Base-by-base conservation (phyloP, 2,888 invertebrate genomes). In the Holacanthella duospinosa region DNA sequence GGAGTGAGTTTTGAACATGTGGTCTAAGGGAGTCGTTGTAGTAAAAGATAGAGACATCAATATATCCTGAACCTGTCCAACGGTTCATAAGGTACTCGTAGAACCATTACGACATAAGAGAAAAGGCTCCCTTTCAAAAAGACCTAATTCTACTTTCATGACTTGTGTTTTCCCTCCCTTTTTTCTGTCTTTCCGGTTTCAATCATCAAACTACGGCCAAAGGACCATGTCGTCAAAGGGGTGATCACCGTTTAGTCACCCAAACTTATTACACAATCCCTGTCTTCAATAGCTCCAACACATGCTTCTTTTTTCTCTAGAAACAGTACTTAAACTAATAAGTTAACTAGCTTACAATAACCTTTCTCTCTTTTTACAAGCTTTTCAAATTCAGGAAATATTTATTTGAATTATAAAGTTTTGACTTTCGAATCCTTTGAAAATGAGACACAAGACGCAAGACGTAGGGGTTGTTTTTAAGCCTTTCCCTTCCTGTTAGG, bases 1-100 rank as follows among this genome's bases (percentile, higher is more conserved):
- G 66, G 64, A 66, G 61, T 62, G 62, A 60, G 61, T 64, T 58
- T 43, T 66, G 66, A 64, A 66, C 66, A 66, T 66, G 66, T 66
- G 66, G 63, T 61, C 63, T 24, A 24, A 54, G 54, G 58, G 54
- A 28, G 36, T 57, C 29, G 55, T n/a, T 54, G 19, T 57, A 55
- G 26, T 43, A 56, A 61, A 55, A 61, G 64, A 64, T 58, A 43
- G 61, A 64, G 64, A 64, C 58, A 62, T 65, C 65, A 61, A 65
- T 62, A 68, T 56, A 66, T 57, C 53, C 48, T 64, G 60, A 43
- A 61, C 60, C 62, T 63, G 68, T 66, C 65, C 57, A 61, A 65
- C 65, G 68, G 65, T 61, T 66, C 68, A 68, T 68, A 61, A 66
- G 63, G 59, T 68, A 65, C 66, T 68, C 68, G 63, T n/a, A 63